These are phyloP conservation scores for Colaptes auratus DNA, from an alignment of 2,113 vertebrate species.

Conservation along the genomic window DNA sequence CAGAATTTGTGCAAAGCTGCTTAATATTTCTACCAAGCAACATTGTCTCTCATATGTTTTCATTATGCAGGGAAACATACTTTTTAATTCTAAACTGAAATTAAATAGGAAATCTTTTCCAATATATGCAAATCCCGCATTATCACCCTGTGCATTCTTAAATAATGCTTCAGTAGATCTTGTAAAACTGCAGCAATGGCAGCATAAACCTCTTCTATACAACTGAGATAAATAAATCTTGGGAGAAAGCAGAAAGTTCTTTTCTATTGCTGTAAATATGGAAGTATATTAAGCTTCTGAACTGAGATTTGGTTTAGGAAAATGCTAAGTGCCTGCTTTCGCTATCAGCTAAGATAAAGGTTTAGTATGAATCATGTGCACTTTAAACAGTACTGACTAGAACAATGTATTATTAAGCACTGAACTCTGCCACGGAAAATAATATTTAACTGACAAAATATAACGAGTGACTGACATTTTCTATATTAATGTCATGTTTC, in stretches of 20 bases:
- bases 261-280: constrained; percentile 46
- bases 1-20: neutral
- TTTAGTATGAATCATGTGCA: constrained; percentile 54
- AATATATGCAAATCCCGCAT: constrained; percentile 31
- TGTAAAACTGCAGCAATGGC: neutral
- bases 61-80: neutral
- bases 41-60: neutral
- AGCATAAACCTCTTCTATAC: neutral
- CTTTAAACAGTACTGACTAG: constrained; percentile 54
- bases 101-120: constrained; percentile 18
- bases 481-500: constrained; percentile 32
- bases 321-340: constrained; percentile 21
- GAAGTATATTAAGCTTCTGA: constrained; percentile 28
- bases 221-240: constrained; percentile 47
- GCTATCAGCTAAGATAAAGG: constrained; percentile 36
- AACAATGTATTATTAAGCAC: constrained; percentile 27
- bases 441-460: constrained; percentile 59
- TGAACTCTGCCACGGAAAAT: constrained; percentile 37
- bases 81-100: constrained; percentile 2
- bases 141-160: constrained; percentile 8
- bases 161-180: constrained; percentile 8
- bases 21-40: neutral
- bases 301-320: constrained; percentile 25
- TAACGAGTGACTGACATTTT: constrained; percentile 51
- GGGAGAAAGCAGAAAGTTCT: constrained; percentile 5